Evolutionary conservation across 1,140 invertebrate species (phyloP).

Genomic region (Platyscapa corneri): DNA sequence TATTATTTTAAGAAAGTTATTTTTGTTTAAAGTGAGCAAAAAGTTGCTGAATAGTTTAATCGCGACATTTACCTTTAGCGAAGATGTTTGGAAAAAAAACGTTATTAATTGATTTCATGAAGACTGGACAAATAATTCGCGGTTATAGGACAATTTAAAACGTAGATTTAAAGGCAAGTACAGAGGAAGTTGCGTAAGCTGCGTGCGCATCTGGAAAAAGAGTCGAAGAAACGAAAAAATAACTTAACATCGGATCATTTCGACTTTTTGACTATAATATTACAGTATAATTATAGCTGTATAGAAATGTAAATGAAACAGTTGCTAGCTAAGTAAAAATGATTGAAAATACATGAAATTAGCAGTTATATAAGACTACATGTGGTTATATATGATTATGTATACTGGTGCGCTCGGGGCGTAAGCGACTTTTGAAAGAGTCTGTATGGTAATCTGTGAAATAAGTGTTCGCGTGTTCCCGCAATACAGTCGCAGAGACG

Average conservation of each 20-base stretch:
- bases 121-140: too few relatives aligned
- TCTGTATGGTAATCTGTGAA: background rate
- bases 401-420: background rate
- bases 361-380: constrained; percentile 7
- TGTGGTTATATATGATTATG: background rate
- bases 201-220: too few relatives aligned
- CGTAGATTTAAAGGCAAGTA: too few relatives aligned
- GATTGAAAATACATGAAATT: constrained; percentile 17
- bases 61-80: too few relatives aligned
- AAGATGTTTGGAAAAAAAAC: too few relatives aligned
- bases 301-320: constrained; percentile 17
- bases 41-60: too few relatives aligned
- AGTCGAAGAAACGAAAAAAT: background rate
- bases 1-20: too few relatives aligned
- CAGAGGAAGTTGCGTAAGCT: too few relatives aligned
- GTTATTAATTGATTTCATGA: too few relatives aligned
- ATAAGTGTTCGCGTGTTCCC: background rate
- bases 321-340: background rate
- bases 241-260: background rate
- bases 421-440: background rate
- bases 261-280: background rate
- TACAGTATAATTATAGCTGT: background rate
- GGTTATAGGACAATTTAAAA: too few relatives aligned
- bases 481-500: background rate
- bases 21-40: too few relatives aligned